Percentiles rank a stretch among this genome's conserved stretches.
Evolutionary conservation across 2,888 invertebrate genomes (phyloP).

Genomic region (Tipula confusa): DNA sequence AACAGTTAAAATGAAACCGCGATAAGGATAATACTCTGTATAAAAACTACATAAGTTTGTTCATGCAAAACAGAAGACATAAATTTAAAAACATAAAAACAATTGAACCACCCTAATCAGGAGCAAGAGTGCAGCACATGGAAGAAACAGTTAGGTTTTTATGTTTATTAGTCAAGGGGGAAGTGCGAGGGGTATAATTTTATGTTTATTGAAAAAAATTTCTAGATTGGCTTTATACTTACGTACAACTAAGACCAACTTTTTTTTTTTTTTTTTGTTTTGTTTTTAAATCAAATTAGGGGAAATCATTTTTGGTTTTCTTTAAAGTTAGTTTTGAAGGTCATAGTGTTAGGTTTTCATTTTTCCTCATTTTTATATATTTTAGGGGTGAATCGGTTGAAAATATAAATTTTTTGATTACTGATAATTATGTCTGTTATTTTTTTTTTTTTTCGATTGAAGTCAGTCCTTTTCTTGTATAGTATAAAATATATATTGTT

Average conservation of each 20-base stretch:
- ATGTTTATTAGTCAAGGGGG: not conserved
- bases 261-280: not conserved
- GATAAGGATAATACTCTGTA: not conserved
- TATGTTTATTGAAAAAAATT: not conserved
- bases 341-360: conserved; percentile 3
- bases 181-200: not conserved
- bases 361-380: not conserved
- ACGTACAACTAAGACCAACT: not conserved
- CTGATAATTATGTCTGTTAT: conserved; percentile 16
- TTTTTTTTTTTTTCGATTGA: conserved; percentile 25
- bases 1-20: not conserved
- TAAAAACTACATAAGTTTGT: not conserved
- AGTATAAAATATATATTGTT: not conserved
- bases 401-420: not conserved
- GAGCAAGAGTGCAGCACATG: not conserved
- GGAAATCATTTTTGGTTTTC: not conserved
- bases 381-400: not conserved
- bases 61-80: conserved; percentile 20
- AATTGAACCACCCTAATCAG: conserved; percentile 25
- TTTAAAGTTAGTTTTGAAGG: conserved; percentile 15
- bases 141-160: not conserved
- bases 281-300: not conserved
- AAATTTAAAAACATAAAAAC: conserved; percentile 8
- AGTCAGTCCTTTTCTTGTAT: not conserved
- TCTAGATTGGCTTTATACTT: not conserved